Conservation (phyloP, 2,888 invertebrate genomes). For the Entomobrya proxima region DNA sequence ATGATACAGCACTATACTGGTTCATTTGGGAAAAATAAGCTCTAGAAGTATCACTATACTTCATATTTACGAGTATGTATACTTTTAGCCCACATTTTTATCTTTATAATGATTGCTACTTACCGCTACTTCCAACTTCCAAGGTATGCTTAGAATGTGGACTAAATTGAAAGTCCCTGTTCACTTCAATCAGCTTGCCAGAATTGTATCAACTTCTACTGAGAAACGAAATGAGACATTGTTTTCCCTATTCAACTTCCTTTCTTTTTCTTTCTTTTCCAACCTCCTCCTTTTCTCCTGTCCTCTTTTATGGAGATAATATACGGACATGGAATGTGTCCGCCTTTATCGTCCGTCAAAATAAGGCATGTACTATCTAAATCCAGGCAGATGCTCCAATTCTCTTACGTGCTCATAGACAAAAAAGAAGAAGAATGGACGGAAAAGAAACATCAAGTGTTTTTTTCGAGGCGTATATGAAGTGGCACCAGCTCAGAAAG, state of each 20-base stretch:
- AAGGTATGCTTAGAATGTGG: not conserved
- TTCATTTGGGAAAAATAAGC: no score
- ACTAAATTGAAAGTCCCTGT: slow-evolving; percentile 61
- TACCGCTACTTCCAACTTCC: not conserved
- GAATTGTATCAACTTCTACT: slow-evolving; percentile 32
- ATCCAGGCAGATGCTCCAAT: not conserved
- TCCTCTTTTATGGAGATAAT: slow-evolving; percentile 13
- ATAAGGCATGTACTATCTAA: not conserved
- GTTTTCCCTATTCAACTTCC: not conserved
- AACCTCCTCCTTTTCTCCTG: not conserved
- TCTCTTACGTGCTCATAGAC: not conserved
- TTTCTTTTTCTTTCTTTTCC: not conserved
- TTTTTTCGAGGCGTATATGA: not conserved
- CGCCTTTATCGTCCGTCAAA: not conserved
- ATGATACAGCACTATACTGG: not conserved
- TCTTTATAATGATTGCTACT: slow-evolving; percentile 2
- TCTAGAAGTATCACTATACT: no score
- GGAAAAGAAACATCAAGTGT: not conserved
- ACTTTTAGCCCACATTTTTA: not conserved
- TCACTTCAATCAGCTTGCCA: slow-evolving; percentile 59
- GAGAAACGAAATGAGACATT: not conserved
- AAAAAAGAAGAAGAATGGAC: not conserved
- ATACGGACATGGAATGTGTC: slow-evolving; percentile 9
- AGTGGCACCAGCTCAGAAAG: slow-evolving; percentile 1
- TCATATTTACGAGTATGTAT: no score